Conservation (phyloP, 2,797 vertebrate species). For the Paguma larvata region DNA sequence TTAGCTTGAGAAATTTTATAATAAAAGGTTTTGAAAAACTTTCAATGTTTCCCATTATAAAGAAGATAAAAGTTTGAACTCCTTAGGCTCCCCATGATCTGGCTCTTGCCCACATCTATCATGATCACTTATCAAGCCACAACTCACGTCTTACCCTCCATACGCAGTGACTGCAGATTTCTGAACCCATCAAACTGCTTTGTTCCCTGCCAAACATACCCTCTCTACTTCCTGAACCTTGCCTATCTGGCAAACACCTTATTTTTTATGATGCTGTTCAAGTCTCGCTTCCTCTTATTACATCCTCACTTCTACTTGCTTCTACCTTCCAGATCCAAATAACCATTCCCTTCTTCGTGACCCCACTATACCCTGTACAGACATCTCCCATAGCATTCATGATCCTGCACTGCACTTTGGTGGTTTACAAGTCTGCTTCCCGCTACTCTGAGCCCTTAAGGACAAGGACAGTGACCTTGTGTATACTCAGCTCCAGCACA, state of each 20-base stretch:
- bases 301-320: background rate
- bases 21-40: background rate
- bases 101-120: background rate
- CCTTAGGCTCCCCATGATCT: background rate
- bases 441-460: background rate
- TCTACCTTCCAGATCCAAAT: background rate
- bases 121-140: background rate
- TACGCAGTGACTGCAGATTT: background rate
- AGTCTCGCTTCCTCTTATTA: background rate
- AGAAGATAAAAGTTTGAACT: conserved; percentile 28
- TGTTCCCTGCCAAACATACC: background rate
- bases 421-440: background rate
- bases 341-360: background rate
- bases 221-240: background rate
- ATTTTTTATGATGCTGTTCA: background rate
- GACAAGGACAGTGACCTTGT: background rate
- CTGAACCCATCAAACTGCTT: background rate
- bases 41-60: background rate
- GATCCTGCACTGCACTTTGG: background rate
- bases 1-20: conserved; percentile 28
- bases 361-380: background rate
- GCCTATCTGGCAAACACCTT: background rate
- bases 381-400: background rate
- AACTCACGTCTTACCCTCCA: background rate
- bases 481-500: background rate